These are phyloP conservation scores for Heptranchias perlo DNA, from an alignment of 2,113 vertebrate species.

Conservation along the genomic window DNA sequence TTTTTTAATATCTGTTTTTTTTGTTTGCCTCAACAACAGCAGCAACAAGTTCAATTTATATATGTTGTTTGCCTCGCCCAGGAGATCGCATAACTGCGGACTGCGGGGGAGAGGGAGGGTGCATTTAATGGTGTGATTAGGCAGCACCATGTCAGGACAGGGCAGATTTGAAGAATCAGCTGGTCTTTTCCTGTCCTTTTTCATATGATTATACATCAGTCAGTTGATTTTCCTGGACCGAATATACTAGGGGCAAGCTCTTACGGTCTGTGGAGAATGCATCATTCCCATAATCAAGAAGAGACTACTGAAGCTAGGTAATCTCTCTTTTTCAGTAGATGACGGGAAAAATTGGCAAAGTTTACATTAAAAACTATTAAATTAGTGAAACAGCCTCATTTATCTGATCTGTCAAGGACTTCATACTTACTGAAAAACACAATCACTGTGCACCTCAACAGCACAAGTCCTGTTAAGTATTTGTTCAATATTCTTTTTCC, in stretches of 20 bases:
- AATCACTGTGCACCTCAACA: background rate
- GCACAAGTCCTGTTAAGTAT: background rate
- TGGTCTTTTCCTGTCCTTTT: background rate
- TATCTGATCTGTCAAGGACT: background rate
- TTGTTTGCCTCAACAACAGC: background rate
- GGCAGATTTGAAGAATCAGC: background rate
- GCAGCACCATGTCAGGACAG: background rate
- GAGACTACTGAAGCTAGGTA: background rate
- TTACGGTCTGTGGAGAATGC: background rate
- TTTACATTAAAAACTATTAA: background rate
- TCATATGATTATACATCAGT: background rate
- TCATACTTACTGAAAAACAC: slow-evolving; percentile 26
- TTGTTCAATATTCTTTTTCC: slow-evolving; percentile 11
- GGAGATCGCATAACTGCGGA: background rate
- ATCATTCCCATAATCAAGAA: background rate
- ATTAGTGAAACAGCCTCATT: background rate
- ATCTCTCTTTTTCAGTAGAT: background rate
- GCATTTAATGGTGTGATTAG: background rate
- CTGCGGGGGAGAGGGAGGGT: background rate
- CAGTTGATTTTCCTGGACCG: background rate
- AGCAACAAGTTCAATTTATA: too few species aligned
- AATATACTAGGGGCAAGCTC: background rate
- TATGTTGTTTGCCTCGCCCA: background rate
- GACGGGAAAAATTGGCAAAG: background rate
- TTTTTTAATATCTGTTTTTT: background rate